A percentile compares a stretch with the other conserved stretches of the same genome.
Conservation (phyloP, 2,797 vertebrate species). For the Dicrostonyx torquatus region DNA sequence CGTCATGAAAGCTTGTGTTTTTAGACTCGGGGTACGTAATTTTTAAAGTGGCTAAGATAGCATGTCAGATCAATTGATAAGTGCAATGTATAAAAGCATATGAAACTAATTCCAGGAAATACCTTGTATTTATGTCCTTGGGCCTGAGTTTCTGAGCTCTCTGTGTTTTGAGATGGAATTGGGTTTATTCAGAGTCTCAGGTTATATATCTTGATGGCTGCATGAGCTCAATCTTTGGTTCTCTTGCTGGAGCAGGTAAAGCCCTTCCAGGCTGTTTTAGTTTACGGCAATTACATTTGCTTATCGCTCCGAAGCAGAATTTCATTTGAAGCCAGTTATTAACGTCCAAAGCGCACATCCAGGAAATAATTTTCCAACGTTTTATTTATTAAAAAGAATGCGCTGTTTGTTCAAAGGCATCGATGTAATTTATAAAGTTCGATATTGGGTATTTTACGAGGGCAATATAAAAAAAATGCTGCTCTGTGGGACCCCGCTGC, state of each 20-base stretch:
- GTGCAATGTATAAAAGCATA: conserved; percentile 71
- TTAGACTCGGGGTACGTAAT: conserved; percentile 66
- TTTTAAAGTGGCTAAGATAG: conserved; percentile 78
- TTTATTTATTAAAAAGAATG: conserved; percentile 81
- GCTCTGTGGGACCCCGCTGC: conserved; percentile 43
- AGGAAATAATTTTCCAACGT: conserved; percentile 81
- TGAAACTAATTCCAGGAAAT: conserved; percentile 82
- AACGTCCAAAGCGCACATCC: conserved; percentile 79
- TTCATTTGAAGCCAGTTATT: conserved; percentile 81
- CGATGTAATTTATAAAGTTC: conserved; percentile 79
- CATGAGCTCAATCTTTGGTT: conserved; percentile 65
- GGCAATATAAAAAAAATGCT: conserved; percentile 73
- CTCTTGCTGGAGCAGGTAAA: conserved; percentile 74
- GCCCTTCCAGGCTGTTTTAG: conserved; percentile 71
- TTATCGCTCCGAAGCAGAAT: conserved; percentile 79
- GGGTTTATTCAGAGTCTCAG: conserved; percentile 80
- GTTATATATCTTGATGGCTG: conserved; percentile 82
- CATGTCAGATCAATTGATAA: conserved; percentile 78
- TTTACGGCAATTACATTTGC: conserved; percentile 79
- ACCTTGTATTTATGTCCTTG: conserved; percentile 80
- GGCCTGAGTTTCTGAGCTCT: conserved; percentile 78
- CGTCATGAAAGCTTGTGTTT: conserved; percentile 62
- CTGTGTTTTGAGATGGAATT: conserved; percentile 81
- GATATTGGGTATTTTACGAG: conserved; percentile 78
- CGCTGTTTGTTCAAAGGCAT: conserved; percentile 80